phyloP scores from a whole-genome alignment of 2,888 invertebrate species.

The Sinohyriopsis cumingii region DNA sequence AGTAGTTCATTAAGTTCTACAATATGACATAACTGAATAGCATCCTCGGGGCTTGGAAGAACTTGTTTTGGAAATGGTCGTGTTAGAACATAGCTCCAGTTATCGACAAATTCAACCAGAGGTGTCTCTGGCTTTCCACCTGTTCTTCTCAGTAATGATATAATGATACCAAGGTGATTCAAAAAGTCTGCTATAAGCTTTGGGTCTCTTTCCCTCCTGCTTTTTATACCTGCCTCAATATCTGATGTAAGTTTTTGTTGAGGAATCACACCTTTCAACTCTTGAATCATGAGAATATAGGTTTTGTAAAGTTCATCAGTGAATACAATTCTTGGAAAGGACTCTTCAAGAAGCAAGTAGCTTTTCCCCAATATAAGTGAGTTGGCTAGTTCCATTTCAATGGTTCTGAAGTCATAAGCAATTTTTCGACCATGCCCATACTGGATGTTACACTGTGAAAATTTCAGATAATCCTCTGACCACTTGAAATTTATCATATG shows the following conservation, averaged over 20 bases:
- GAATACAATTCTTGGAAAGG: conserved; percentile 31
- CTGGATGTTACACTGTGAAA: conserved; percentile 28
- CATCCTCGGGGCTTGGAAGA: conserved; percentile 32
- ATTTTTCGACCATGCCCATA: conserved; percentile 29
- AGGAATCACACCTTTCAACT: conserved; percentile 15
- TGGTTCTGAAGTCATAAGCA: conserved; percentile 32
- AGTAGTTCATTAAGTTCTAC: conserved; percentile 34
- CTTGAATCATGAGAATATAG: conserved; percentile 24
- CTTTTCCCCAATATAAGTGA: conserved; percentile 23
- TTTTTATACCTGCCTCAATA: conserved; percentile 16
- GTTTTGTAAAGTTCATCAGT: conserved; percentile 43
- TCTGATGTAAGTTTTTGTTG: conserved; percentile 29
- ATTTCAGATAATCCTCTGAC: conserved; percentile 16
- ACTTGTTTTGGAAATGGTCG: conserved; percentile 18
- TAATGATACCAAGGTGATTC: conserved; percentile 34
- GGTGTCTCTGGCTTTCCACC: conserved; percentile 26
- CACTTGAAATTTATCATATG: conserved; percentile 16
- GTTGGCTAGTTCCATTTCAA: conserved; percentile 31
- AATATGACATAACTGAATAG: conserved; percentile 37
- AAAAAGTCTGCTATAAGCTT: conserved; percentile 26
- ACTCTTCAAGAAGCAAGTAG: conserved; percentile 15
- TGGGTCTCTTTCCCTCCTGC: conserved; percentile 18
- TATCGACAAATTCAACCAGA: conserved; percentile 31
- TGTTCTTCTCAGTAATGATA: conserved; percentile 39
- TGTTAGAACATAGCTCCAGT: conserved; percentile 24